A percentile compares a stretch with the other conserved stretches of the same genome.
Conservation (phyloP, 2,113 vertebrate genomes). For the Labeo catla region DNA sequence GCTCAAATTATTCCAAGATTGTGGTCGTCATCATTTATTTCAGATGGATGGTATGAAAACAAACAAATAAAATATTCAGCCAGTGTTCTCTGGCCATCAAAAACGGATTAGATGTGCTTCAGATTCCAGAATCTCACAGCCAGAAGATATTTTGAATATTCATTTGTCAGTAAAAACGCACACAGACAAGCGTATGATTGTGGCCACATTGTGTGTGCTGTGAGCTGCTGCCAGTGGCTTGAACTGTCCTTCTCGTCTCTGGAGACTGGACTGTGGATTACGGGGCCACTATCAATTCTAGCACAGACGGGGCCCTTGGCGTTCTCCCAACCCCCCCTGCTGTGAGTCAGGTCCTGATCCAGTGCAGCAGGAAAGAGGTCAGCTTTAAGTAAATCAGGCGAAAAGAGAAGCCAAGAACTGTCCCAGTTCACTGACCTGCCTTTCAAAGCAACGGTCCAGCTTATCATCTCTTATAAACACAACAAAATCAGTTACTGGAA, state of each 20-base stretch:
- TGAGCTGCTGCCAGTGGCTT: slow-evolving; percentile 24
- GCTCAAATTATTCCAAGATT: not conserved
- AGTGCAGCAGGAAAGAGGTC: slow-evolving; percentile 39
- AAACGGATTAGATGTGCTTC: not conserved
- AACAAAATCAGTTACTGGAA: slow-evolving; percentile 22
- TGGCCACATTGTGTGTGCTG: slow-evolving; percentile 22
- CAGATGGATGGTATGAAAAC: not conserved
- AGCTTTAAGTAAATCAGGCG: slow-evolving; percentile 46
- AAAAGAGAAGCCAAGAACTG: slow-evolving; percentile 27
- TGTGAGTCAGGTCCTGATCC: slow-evolving; percentile 24
- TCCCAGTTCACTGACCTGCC: slow-evolving; percentile 19
- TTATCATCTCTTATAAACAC: slow-evolving; percentile 37
- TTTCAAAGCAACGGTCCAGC: slow-evolving; percentile 16
- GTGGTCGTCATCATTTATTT: not conserved
- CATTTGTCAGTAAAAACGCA: not conserved
- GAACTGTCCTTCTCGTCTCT: slow-evolving; percentile 24
- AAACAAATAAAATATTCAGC: slow-evolving; percentile 25
- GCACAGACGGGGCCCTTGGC: slow-evolving; percentile 39
- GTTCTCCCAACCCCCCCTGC: slow-evolving; percentile 1
- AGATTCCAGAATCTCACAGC: not conserved
- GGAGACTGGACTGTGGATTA: slow-evolving; percentile 40
- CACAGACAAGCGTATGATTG: slow-evolving; percentile 1
- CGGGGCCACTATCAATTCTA: slow-evolving; percentile 42
- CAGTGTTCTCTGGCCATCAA: not conserved
- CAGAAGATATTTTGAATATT: slow-evolving; percentile 19